Evolutionary conservation across 2,113 vertebrate species (phyloP).

Genomic region (Sprattus sprattus): DNA sequence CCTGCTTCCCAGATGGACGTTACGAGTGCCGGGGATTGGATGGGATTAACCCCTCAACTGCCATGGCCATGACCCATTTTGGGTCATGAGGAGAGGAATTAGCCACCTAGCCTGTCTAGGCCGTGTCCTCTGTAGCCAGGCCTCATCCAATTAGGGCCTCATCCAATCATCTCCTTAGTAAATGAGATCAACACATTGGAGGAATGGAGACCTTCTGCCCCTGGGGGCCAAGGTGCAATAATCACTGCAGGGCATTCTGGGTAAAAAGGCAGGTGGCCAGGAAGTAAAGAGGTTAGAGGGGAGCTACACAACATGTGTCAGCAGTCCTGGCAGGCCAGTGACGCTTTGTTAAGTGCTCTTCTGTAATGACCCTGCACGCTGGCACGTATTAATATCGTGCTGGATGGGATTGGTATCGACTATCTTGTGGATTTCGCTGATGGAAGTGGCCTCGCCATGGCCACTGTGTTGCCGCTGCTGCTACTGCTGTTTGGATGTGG

Average conservation of each 20-base stretch:
- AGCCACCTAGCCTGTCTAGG: constrained; percentile 61
- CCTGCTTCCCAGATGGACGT: not conserved
- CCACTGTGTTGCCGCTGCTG: constrained; percentile 30
- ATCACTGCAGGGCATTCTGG: constrained; percentile 61
- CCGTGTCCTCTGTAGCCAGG: constrained; percentile 74
- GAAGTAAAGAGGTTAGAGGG: constrained; percentile 25
- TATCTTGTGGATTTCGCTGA: not conserved
- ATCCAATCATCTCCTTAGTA: constrained; percentile 77
- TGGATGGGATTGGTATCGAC: constrained; percentile 30
- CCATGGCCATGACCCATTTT: constrained; percentile 67
- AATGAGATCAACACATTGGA: constrained; percentile 71
- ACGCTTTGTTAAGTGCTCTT: not conserved
- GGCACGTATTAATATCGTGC: not conserved
- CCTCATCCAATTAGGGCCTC: constrained; percentile 81
- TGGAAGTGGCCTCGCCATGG: not conserved
- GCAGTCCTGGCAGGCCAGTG: not conserved
- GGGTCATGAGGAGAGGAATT: constrained; percentile 76
- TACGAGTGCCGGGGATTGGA: constrained; percentile 67
- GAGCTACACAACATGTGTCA: not conserved
- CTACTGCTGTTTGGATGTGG: constrained; percentile 56
- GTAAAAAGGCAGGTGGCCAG: constrained; percentile 58
- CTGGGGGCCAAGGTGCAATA: constrained; percentile 60
- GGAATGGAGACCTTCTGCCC: constrained; percentile 62
- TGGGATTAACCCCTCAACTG: constrained; percentile 78
- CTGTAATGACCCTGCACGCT: not conserved